Percentiles rank a stretch among this genome's conserved stretches.
Conservation (phyloP, 2,888 invertebrate species). For the Dilophus febrilis region DNA sequence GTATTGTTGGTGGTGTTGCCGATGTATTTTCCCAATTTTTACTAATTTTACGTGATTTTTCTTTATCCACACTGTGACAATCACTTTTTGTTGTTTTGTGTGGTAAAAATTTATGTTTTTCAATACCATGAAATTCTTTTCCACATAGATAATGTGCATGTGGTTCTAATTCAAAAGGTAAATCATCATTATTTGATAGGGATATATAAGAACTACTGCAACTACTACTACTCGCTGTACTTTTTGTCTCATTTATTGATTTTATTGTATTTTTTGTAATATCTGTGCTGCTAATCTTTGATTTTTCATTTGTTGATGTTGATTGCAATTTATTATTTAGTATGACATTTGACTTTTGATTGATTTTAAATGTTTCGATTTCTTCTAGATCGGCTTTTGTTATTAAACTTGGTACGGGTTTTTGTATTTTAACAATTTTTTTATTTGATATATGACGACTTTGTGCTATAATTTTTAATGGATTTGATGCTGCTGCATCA, state of each 20-base stretch:
- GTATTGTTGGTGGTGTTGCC: constrained; percentile 26
- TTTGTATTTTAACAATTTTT: constrained; percentile 18
- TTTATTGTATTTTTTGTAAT: not conserved
- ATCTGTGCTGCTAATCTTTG: not conserved
- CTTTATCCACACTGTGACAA: constrained; percentile 26
- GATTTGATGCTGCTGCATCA: too few species aligned
- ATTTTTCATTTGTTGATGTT: not conserved
- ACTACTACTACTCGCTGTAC: not conserved
- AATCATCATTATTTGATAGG: constrained; percentile 3
- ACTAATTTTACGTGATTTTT: constrained; percentile 19
- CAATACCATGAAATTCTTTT: not conserved
- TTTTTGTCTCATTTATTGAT: not conserved
- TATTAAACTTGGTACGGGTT: constrained; percentile 17
- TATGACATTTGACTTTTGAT: too few species aligned
- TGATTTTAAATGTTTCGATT: constrained; percentile 20
- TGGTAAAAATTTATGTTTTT: constrained; percentile 22
- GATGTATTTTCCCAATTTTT: constrained; percentile 27
- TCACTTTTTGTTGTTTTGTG: constrained; percentile 25
- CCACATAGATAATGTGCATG: constrained; percentile 17
- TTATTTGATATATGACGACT: constrained; percentile 22
- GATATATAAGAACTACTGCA: not conserved
- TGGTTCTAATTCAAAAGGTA: constrained; percentile 19
- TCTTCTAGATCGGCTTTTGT: constrained; percentile 23
- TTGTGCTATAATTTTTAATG: constrained; percentile 24
- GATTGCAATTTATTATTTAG: too few species aligned